A percentile compares a stretch with the other conserved stretches of the same genome.
Conservation (phyloP, 2,888 invertebrate genomes). For the Drosophila rellima region DNA sequence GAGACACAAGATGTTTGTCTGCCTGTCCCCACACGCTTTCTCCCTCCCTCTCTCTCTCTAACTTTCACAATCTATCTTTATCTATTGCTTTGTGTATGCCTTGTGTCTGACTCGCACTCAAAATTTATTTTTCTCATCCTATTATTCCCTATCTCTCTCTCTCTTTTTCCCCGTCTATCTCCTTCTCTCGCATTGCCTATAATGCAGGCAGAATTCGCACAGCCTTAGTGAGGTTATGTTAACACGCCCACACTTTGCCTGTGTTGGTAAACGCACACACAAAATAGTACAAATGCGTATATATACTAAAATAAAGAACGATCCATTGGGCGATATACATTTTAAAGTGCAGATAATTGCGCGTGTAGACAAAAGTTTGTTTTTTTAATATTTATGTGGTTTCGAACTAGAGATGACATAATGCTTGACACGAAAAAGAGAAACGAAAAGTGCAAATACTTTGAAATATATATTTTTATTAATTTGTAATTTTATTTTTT, state of each 20-base stretch:
- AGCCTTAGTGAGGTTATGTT: slow-evolving; percentile 59
- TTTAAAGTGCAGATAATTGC: slow-evolving; percentile 77
- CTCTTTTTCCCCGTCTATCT: neutral
- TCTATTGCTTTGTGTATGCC: neutral
- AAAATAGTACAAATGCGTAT: slow-evolving; percentile 12
- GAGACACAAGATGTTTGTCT: slow-evolving; percentile 14
- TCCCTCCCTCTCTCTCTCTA: neutral
- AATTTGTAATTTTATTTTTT: no score
- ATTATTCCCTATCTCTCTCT: neutral
- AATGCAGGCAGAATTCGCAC: slow-evolving; percentile 48
- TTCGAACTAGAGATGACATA: slow-evolving; percentile 17
- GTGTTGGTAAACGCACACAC: slow-evolving; percentile 37
- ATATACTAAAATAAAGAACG: slow-evolving; percentile 26
- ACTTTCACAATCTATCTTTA: neutral
- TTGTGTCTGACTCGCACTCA: neutral
- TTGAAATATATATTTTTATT: no score
- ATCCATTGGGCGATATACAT: slow-evolving; percentile 63
- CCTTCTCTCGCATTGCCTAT: slow-evolving; percentile 23
- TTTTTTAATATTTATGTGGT: slow-evolving; percentile 66
- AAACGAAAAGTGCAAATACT: no score
- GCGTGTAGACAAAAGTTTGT: slow-evolving; percentile 75
- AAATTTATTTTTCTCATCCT: neutral
- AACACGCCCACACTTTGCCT: slow-evolving; percentile 51
- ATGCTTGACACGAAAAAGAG: neutral
- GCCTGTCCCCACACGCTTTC: neutral